Evolutionary conservation across 2,888 invertebrate species (phyloP), one percentile per base, ranked within the genome.

Genomic region (Isoperla grammatica): DNA sequence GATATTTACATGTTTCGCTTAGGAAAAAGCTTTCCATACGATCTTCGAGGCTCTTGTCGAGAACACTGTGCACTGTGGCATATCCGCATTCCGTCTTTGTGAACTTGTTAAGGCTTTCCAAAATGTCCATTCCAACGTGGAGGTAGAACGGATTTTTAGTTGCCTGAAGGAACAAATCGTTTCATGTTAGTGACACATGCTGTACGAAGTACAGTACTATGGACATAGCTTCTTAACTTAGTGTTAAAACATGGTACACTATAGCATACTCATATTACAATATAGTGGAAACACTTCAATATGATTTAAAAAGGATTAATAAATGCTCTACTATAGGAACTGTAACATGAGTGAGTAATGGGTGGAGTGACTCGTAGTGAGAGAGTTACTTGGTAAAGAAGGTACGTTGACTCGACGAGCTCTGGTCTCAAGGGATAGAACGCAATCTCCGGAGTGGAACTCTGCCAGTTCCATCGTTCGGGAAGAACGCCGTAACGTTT

Each of bases 1-100:
- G 72, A 71, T 84, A 84, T 74, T 84, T 84, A 70, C 80, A 78
- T 3, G 84, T 84, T 72, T 84, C 84, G 64, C 81, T 79, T 6
- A 84, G 72, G 69, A 84, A 84, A 69, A 84, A 84, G 63, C 81
- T 81, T 68, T 84, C 84, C 83, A 84, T 84, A 57, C 84, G 70
- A 68, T 82, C 82, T 70, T 84, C 84, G 40, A 81, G 69, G 61
- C 77, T 77, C 70, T 79, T 81, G 61, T 80, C 81, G 19, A 74
- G 68, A 8, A 84, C 83, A 72, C 81, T 79, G 71, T 84, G 83
- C 13, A 84, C 78, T 2, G 83, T 84, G 11, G 82, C 83, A 71
- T 80, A 84, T 1, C 84, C 84, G 73, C 84, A 84, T 74, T 76
- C 72, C 5, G 76, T 77, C 71, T 74, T 77, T 1, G 80, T 75